Percentiles rank a stretch among this genome's conserved stretches.
Evolutionary conservation across 2,113 vertebrate genomes (phyloP).

Genomic region (Ammodytes dubius): DNA sequence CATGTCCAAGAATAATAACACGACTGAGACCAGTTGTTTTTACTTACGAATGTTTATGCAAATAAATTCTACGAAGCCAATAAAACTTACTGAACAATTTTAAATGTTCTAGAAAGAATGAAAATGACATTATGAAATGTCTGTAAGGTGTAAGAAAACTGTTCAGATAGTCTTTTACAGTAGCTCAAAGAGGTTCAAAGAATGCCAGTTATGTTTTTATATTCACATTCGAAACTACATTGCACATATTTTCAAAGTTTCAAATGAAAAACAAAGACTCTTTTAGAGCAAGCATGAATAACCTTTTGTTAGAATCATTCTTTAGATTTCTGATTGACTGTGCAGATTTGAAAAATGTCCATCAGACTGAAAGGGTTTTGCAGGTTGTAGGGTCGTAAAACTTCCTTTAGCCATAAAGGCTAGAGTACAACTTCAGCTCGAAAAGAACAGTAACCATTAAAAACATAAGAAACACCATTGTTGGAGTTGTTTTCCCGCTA

Average conservation of each 20-base stretch:
- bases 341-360: background rate
- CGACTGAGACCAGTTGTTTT: constrained; percentile 14
- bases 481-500: constrained; percentile 9
- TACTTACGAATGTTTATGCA: background rate
- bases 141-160: constrained; percentile 3
- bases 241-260: constrained; percentile 22
- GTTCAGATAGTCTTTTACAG: constrained; percentile 48
- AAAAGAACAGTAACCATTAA: background rate
- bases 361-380: background rate
- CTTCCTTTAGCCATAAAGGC: background rate
- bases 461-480: background rate
- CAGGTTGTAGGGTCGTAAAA: background rate
- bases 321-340: background rate
- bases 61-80: background rate
- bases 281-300: background rate
- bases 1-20: constrained; percentile 11
- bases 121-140: constrained; percentile 4
- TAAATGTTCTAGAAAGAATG: constrained; percentile 9
- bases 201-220: constrained; percentile 19
- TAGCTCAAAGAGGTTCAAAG: constrained; percentile 42
- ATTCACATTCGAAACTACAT: constrained; percentile 28
- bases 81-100: background rate
- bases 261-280: constrained; percentile 27
- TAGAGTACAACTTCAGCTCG: background rate
- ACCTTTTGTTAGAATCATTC: background rate